Conservation (phyloP, 2,113 vertebrate species). For the Alligator sinensis region DNA sequence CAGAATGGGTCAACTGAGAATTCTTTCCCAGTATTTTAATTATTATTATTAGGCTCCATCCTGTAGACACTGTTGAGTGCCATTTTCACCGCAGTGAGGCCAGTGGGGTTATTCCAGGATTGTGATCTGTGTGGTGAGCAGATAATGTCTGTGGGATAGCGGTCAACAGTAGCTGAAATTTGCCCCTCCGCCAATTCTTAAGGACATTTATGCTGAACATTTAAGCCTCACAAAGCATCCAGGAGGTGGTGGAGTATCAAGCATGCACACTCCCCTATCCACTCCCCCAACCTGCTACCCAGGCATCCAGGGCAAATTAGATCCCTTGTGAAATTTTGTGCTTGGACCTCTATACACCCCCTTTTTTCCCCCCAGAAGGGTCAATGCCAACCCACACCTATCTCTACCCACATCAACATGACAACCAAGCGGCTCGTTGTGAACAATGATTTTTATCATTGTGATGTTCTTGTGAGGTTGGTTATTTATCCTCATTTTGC, state of each 20-base stretch:
- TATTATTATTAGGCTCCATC: neutral
- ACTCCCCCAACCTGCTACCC: neutral
- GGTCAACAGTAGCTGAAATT: neutral
- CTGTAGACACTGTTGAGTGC: neutral
- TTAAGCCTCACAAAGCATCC: neutral
- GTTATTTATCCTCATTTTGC: neutral
- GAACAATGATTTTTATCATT: neutral
- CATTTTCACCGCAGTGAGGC: neutral
- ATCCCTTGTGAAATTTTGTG: neutral
- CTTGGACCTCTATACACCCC: neutral
- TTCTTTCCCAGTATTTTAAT: neutral
- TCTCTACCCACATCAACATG: neutral
- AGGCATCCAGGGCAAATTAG: neutral
- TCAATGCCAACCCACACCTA: neutral
- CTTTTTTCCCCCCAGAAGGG: neutral
- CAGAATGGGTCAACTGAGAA: neutral
- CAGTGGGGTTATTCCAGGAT: neutral
- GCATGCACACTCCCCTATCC: neutral
- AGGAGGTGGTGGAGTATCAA: neutral
- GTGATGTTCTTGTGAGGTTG: neutral
- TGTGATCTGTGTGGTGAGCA: neutral
- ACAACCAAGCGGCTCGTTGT: accelerated
- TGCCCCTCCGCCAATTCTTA: neutral
- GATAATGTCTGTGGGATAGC: neutral
- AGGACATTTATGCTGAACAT: neutral